Base-by-base conservation (phyloP, 2,888 invertebrate species). In the Spodoptera exigua region DNA sequence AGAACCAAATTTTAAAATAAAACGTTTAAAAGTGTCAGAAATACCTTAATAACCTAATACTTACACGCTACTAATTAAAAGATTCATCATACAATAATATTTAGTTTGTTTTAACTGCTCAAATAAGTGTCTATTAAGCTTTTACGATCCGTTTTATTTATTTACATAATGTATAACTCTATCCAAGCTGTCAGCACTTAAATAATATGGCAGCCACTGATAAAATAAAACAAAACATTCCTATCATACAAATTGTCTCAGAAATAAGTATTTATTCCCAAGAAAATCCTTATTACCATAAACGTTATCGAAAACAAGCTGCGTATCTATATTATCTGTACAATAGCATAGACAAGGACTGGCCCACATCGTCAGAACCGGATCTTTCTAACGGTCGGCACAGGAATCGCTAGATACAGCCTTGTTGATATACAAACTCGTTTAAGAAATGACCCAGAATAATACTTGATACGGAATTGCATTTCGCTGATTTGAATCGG, bases 391-490 rank as follows among this genome's bases (percentile, higher is more conserved):
- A 74, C 74, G 74, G 74, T 74, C 32, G 54, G 61, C 73, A 56
- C 74, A 74, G 74, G 74, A 73, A 65, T 69, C 40, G 59, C 56
- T 64, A 74, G 72, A 51, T 55, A 62, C 55, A 61, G 69, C 61
- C 76, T 68, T 76, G 74, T 76, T 57, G 54, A 62, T 61, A 61
- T 43, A 65, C 55, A 21, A 69, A 74, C 76, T 56, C 14, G 77
- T 74, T 76, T 62, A 34, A 54, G 44, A 70, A 46, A 60, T 76
- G 74, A 66, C 74, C 74, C 49, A 74, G 59, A 74, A 69, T 55
- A 52, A 43, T 48, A 52, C 40, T 52, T 41, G 44, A 46, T 54
- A 44, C 54, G n/a, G 68, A 67, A 55, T 66, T 54, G 43, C 34
- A 55, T 32, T 39, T 17, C 27, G 54, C 21, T 13, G 39, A 21